Base-by-base conservation (phyloP, 2,113 vertebrate species). In the Hoplias malabaricus region DNA sequence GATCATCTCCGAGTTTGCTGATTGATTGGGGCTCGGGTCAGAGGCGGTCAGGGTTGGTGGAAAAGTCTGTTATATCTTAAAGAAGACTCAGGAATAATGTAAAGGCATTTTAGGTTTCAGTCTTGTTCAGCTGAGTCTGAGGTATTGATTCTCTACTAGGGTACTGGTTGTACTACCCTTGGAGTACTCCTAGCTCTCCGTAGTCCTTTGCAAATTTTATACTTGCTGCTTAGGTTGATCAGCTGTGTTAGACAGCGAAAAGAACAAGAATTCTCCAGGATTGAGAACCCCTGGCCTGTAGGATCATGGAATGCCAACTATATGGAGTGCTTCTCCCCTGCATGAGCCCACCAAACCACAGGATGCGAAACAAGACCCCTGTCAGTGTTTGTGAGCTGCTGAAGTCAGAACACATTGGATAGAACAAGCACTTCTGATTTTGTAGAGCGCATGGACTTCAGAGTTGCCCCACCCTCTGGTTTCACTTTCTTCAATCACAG, bases 1-100 rank as follows among this genome's bases (percentile, higher is more conserved):
- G 65, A 65, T 69, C 69, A 42, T 50, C 53, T 73, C 40, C 63
- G 29, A 21, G 12, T 67, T 65, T 10, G 23, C 62, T 11, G 74
- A 61, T 66, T 57, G 69, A 73, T 50, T 36, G 63, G 62, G 63
- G 25, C 33, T 33, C 16, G 25, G 61, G 23, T 40, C 16, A 43
- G 16, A 5, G 16, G 1, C 14, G 5, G 69, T 25, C 33, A 54
- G 36, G 33, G 11, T 40, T 36, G 43, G 61, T 31, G 33, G 0
- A 19, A 23, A 53, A 61, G 62, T 42, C 29, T 16, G 42, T 42
- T 33, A 42, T 31, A 42, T 31, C 33, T 29, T 14, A 14, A 13
- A 53, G 33, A 34, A 73, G 13, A 12, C 12, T 46, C 6, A 9
- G 25, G 29, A 46, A 48, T 73, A 12, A 7, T 9, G 3, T 29